phyloP scores from a whole-genome alignment of 2,113 vertebrate genomes.

The Hemicordylus capensis region DNA sequence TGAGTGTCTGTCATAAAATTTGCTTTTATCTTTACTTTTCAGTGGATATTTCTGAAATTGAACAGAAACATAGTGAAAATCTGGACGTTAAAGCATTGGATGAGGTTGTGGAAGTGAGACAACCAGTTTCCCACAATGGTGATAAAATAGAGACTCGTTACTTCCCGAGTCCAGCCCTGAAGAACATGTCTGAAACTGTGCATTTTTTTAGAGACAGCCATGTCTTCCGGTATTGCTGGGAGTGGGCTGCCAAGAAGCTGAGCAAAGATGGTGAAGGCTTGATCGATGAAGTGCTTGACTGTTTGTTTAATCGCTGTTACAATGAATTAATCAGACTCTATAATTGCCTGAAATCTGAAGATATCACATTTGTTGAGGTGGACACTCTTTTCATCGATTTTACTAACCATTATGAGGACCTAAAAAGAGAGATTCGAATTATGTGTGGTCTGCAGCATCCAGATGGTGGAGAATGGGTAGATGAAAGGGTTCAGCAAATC shows the following conservation, averaged over 20 bases:
- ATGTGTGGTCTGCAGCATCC: conserved; percentile 69
- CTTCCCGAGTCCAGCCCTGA: conserved; percentile 67
- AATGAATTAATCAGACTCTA: conserved; percentile 68
- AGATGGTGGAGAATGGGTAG: conserved; percentile 76
- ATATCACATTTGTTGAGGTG: conserved; percentile 79
- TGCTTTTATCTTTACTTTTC: neutral
- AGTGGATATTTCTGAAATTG: conserved; percentile 79
- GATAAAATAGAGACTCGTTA: conserved; percentile 69
- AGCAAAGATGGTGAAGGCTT: neutral
- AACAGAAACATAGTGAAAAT: conserved; percentile 56
- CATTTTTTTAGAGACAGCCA: conserved; percentile 76
- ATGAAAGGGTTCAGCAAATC: conserved; percentile 82
- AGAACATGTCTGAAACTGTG: conserved; percentile 64
- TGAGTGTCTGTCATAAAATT: neutral
- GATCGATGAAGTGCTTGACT: neutral
- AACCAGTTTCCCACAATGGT: rapidly evolving
- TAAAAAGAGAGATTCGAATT: conserved; percentile 72
- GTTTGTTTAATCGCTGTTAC: conserved; percentile 74
- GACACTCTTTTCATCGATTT: conserved; percentile 78
- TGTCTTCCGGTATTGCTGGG: conserved; percentile 84
- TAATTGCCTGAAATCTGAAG: conserved; percentile 73
- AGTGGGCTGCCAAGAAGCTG: conserved; percentile 53
- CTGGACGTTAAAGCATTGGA: conserved; percentile 65
- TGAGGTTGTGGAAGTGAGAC: conserved; percentile 67
- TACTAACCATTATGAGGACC: conserved; percentile 71